phyloP scores from a whole-genome alignment of 2,797 vertebrate genomes.

The Morus bassanus region DNA sequence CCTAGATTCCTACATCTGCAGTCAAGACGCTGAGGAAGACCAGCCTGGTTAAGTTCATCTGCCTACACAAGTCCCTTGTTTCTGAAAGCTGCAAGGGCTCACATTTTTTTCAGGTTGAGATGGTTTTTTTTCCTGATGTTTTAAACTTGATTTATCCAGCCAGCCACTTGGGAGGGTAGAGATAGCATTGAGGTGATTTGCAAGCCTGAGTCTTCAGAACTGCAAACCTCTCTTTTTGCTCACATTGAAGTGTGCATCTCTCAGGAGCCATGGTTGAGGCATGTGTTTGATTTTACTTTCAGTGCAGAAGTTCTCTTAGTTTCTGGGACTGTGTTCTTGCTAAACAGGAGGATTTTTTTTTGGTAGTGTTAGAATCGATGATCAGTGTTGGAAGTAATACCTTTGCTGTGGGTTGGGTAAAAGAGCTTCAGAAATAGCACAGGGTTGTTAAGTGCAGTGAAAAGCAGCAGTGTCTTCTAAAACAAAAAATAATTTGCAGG shows the following conservation, averaged over 20 bases:
- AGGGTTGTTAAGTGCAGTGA: background rate
- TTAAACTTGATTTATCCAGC: background rate
- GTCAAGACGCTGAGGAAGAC: background rate
- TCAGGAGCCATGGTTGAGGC: background rate
- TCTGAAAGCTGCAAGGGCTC: background rate
- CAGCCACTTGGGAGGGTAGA: background rate
- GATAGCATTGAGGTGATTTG: background rate
- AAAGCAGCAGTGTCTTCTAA: background rate
- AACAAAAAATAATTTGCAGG: background rate
- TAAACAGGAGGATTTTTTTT: background rate
- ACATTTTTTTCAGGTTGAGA: background rate
- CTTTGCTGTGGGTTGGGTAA: background rate
- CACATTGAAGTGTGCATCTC: rapidly evolving
- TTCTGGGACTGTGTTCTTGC: background rate
- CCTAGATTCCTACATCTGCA: background rate
- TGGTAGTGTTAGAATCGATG: background rate
- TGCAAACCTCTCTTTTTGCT: background rate
- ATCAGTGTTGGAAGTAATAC: background rate
- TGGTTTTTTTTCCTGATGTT: rapidly evolving
- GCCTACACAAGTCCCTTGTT: background rate
- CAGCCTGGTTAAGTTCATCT: background rate
- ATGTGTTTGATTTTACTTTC: background rate
- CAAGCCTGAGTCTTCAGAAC: background rate
- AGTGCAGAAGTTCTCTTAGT: background rate
- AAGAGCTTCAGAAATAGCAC: background rate